Conservation (phyloP, 2,797 vertebrate genomes). For the Avahi laniger region DNA sequence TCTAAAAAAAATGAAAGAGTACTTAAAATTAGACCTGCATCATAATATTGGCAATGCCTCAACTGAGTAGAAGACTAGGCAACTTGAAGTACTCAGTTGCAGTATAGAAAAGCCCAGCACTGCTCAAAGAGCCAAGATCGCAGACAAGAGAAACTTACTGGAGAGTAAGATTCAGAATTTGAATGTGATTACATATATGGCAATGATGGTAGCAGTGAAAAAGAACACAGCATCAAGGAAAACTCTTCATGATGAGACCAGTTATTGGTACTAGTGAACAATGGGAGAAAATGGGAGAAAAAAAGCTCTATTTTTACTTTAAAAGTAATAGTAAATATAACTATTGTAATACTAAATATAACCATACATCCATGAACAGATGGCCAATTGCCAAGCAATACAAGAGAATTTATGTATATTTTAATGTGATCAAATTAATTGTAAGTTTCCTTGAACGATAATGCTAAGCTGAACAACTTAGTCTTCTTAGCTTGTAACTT, state of each 20-base stretch:
- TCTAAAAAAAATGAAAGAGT: neutral
- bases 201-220: neutral
- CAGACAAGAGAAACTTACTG: neutral
- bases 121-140: neutral
- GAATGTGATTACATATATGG: neutral
- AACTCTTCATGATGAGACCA: neutral
- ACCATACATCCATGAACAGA: neutral
- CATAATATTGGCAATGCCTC: neutral
- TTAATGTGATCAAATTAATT: neutral
- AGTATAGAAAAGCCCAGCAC: neutral
- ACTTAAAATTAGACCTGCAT: neutral
- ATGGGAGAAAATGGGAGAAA: neutral
- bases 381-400: neutral
- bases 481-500: neutral
- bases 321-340: neutral
- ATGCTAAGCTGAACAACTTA: neutral
- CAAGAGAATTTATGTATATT: neutral
- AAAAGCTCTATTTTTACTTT: neutral
- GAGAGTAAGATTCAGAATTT: neutral
- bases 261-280: neutral
- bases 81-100: neutral
- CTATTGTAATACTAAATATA: neutral
- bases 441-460: neutral
- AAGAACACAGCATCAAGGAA: neutral
- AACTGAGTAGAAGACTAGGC: neutral